These are phyloP conservation scores for Marmota flaviventris DNA, from an alignment of 2,113 vertebrate genomes.

Conservation along the genomic window DNA sequence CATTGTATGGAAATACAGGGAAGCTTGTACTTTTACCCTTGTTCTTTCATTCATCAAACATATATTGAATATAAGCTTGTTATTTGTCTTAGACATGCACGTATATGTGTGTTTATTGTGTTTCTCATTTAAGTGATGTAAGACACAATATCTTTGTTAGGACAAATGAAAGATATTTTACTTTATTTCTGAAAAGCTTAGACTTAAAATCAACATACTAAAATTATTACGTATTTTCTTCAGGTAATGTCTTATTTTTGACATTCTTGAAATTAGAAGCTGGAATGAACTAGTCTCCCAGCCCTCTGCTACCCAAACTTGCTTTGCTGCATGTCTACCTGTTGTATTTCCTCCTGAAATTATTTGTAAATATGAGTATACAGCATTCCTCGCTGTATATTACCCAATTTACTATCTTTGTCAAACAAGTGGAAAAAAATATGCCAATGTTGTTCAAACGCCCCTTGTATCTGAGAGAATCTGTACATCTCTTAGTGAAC, in stretches of 20 bases:
- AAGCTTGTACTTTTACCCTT: not conserved
- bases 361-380: not conserved
- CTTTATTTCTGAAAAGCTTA: not conserved
- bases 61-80: not conserved
- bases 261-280: not conserved
- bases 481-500: not conserved
- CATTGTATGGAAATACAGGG: not conserved
- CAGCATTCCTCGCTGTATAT: not conserved
- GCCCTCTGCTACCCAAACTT: not conserved
- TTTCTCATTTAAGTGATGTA: not conserved
- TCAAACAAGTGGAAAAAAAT: not conserved
- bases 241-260: not conserved
- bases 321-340: not conserved
- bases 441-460: not conserved
- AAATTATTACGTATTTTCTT: not conserved
- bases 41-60: not conserved
- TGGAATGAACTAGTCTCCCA: not conserved
- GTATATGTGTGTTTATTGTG: no score
- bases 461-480: not conserved
- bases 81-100: not conserved
- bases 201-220: not conserved
- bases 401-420: not conserved
- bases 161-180: not conserved
- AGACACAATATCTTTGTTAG: not conserved
- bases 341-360: not conserved